phyloP scores from a whole-genome alignment of 2,797 vertebrate genomes.

The Crocidura indochinensis region DNA sequence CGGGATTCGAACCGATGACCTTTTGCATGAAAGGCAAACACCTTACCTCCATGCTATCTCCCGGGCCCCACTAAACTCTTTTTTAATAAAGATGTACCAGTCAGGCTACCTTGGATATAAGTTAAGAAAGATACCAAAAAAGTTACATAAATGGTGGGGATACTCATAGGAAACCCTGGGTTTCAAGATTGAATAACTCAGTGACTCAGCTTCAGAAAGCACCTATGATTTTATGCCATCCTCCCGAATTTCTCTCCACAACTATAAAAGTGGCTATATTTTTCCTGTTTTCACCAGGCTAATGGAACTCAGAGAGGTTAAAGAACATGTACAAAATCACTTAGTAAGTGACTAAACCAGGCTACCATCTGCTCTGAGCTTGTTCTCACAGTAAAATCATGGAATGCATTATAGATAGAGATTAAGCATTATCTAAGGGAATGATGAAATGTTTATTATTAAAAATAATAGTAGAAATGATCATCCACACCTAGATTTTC shows the following conservation, averaged over 20 bases:
- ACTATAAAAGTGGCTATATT: neutral
- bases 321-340: neutral
- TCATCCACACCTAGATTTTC: too few relatives aligned
- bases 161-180: neutral
- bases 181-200: neutral
- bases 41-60: too few relatives aligned
- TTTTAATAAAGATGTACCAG: neutral
- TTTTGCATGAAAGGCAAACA: too few relatives aligned
- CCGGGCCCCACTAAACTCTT: neutral
- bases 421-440: neutral
- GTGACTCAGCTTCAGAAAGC: neutral
- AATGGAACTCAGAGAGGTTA: neutral
- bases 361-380: neutral
- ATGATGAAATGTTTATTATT: neutral
- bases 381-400: slow-evolving; percentile 13
- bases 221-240: neutral
- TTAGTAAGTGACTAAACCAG: neutral
- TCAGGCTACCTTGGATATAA: neutral
- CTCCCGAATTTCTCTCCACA: neutral
- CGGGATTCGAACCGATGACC: too few relatives aligned
- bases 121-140: slow-evolving; percentile 22
- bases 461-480: too few relatives aligned
- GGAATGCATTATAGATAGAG: neutral
- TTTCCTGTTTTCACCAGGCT: neutral
- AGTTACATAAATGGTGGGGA: neutral